Conservation (phyloP, 2,797 vertebrate genomes). For the Borostomias antarcticus region DNA sequence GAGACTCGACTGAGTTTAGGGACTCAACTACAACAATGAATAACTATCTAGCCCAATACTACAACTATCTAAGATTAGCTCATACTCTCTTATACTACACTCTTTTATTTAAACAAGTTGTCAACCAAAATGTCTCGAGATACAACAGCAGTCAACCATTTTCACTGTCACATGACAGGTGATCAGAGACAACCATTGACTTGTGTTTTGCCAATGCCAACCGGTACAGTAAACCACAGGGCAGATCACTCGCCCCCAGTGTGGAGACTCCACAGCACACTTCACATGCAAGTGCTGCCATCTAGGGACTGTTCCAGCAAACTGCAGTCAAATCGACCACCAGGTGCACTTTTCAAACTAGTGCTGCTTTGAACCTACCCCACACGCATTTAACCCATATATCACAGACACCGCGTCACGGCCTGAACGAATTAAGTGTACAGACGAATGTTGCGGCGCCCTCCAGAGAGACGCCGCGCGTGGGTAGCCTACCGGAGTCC, state of each 20-base stretch:
- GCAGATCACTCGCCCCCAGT: background rate
- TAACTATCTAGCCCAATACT: too few relatives aligned
- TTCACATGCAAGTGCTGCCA: slow-evolving; percentile 64
- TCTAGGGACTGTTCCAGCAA: slow-evolving; percentile 43
- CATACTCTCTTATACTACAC: too few relatives aligned
- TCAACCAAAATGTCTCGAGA: too few relatives aligned
- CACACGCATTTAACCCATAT: background rate
- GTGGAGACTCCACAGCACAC: background rate
- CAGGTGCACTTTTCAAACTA: background rate
- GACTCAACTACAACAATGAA: too few relatives aligned
- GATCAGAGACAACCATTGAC: background rate
- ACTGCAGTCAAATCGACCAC: background rate
- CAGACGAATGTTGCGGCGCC: too few relatives aligned
- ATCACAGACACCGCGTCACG: too few relatives aligned
- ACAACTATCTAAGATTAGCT: too few relatives aligned
- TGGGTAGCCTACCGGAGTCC: slow-evolving; percentile 82
- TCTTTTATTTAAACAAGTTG: too few relatives aligned
- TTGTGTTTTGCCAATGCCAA: background rate
- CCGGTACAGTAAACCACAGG: background rate
- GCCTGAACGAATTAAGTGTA: too few relatives aligned
- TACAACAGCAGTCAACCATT: background rate
- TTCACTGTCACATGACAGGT: background rate
- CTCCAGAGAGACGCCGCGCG: too few relatives aligned
- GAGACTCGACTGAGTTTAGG: too few relatives aligned
- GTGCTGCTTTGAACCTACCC: background rate